Percentiles rank a stretch among this genome's conserved stretches.
phyloP scores from a whole-genome alignment of 2,113 vertebrate species.

The Micronycteris hirsuta region DNA sequence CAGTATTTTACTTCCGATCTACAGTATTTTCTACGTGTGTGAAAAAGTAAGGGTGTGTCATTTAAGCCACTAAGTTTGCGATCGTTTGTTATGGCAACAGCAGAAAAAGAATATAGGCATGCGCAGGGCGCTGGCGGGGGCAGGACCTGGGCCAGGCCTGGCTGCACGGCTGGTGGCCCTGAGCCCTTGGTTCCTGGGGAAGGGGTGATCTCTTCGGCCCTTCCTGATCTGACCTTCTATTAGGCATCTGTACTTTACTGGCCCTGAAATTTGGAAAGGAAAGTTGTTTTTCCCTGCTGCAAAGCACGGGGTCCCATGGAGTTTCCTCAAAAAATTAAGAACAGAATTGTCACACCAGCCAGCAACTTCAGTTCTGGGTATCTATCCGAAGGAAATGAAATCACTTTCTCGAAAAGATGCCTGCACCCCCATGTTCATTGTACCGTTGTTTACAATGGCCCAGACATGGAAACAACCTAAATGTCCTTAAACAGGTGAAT shows the following conservation, averaged over 20 bases:
- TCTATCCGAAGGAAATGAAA: not conserved
- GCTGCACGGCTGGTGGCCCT: fast-evolving
- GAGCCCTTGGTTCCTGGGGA: not conserved
- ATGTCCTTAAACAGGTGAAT: not conserved
- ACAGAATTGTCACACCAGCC: not conserved
- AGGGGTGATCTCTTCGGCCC: not conserved
- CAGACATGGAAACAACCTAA: not conserved
- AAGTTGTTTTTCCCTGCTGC: not conserved
- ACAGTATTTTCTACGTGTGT: not conserved
- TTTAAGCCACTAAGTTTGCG: not conserved
- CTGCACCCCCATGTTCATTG: not conserved
- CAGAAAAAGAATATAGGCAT: not conserved
- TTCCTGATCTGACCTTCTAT: not conserved
- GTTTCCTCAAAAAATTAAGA: not conserved
- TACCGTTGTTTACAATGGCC: not conserved
- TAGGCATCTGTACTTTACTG: not conserved
- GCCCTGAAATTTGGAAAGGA: not conserved
- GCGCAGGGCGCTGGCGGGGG: not conserved
- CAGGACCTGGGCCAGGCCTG: not conserved
- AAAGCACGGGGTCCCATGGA: not conserved
- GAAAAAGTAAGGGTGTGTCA: not conserved
- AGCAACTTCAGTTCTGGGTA: not conserved
- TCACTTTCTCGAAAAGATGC: not conserved
- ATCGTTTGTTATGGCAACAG: not conserved
- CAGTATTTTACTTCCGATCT: not conserved